Evolutionary conservation across 2,797 vertebrate genomes (phyloP), one percentile per base, ranked within the genome.

Genomic region (Anisognathus igniventris): DNA sequence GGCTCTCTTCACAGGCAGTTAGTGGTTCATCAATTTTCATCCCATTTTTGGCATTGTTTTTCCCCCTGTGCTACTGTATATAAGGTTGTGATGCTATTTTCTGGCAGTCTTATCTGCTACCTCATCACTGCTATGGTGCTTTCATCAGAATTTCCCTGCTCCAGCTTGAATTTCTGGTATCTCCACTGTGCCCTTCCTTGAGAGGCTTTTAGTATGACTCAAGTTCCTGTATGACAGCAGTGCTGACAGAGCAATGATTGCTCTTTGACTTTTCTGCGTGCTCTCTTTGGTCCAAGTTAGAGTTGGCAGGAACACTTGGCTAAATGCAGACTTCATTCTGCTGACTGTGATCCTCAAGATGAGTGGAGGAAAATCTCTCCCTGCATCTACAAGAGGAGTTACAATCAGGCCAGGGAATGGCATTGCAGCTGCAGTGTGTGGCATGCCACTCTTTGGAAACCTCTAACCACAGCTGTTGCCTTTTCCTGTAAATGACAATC

Each of bases 141-240:
- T 71, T 72, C 94, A 56, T 57, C 40, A 81, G 58, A 86, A 92
- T 70, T 95, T 82, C 80, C 66, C 64, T 54, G 37, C 44, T 81
- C 65, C 0, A 3, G 42, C 94, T 70, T 62, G 80, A 90, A 92
- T 95, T 94, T 95, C 90, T 81, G 33, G 86, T 79, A 66, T 80
- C 67, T 75, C 92, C 60, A 20, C 74, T 70, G 39, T 1, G 3
- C 51, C 56, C 70, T 95, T 91, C 85, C 50, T 73, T 72, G 35
- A 75, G 68, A 83, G 31, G 47, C 73, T 90, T 72, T 81, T n/a
- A 42, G n/a, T 50, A 5, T 94, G 92, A 95, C 83, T 96, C 94
- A 95, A 51, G 57, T 88, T 86, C 67, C 90, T 82, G 80, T 70
- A 12, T 61, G 78, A 86, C 91, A 83, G 25, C 85, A 75, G 5